Percentiles rank a stretch among this genome's conserved stretches.
phyloP scores from a whole-genome alignment of 2,888 invertebrate genomes.

The Halictus quadricinctus region DNA sequence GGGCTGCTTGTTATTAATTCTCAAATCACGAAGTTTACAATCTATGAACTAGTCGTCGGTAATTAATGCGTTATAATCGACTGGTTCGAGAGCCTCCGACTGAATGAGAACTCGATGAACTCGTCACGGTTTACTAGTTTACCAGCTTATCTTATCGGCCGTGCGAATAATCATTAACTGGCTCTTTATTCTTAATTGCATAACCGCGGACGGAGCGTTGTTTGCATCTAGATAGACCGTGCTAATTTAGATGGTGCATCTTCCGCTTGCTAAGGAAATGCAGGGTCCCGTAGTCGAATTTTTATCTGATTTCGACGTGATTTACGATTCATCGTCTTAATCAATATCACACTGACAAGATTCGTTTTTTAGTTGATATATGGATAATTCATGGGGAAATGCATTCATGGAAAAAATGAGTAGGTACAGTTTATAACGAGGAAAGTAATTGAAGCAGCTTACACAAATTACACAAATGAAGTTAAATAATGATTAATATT shows the following conservation, averaged over 20 bases:
- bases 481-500: no score
- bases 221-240: not conserved
- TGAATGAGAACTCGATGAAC: not conserved
- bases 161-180: not conserved
- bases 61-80: not conserved
- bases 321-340: not conserved
- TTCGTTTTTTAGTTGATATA: no score
- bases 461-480: no score
- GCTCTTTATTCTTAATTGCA: not conserved
- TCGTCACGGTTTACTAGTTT: not conserved
- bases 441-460: no score
- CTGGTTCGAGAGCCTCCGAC: not conserved
- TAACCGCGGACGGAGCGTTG: not conserved
- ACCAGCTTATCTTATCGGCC: not conserved
- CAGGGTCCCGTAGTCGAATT: not conserved
- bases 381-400: no score
- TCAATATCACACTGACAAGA: no score
- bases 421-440: no score
- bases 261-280: not conserved
- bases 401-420: no score
- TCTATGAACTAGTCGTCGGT: not conserved
- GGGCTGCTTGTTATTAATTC: no score
- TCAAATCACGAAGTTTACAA: not conserved
- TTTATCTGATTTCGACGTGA: not conserved
- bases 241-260: not conserved